phyloP scores from a whole-genome alignment of 1,140 invertebrate genomes.

The Anagrus nilaparvatae region DNA sequence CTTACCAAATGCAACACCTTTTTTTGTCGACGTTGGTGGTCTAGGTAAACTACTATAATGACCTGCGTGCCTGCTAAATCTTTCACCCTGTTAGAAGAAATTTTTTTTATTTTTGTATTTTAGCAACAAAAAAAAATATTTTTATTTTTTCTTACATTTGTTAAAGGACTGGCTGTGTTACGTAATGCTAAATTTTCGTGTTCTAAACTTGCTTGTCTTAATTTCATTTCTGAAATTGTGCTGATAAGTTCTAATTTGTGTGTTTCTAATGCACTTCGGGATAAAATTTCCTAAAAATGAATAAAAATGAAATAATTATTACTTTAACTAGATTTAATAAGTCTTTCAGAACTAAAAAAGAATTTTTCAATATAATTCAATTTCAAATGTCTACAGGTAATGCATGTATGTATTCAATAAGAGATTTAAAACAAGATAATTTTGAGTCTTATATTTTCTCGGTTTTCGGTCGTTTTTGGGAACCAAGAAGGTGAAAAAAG shows the following conservation, averaged over 20 bases:
- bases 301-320: constrained; percentile 15
- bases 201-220: constrained; percentile 72
- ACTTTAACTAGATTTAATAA: constrained; percentile 11
- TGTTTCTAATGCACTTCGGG: constrained; percentile 78
- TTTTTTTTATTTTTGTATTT: constrained; percentile 1
- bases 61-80: constrained; percentile 37
- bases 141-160: constrained; percentile 36
- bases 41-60: constrained; percentile 74
- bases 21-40: constrained; percentile 46
- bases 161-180: constrained; percentile 29
- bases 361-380: too few relatives aligned
- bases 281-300: constrained; percentile 65
- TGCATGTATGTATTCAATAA: too few relatives aligned
- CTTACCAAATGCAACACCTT: constrained; percentile 60
- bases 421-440: too few relatives aligned
- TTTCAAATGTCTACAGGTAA: too few relatives aligned
- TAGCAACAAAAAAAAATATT: not conserved
- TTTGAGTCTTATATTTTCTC: too few relatives aligned
- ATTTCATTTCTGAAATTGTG: constrained; percentile 79
- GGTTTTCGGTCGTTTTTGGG: too few relatives aligned
- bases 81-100: constrained; percentile 30
- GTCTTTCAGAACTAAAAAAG: too few relatives aligned
- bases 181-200: constrained; percentile 69
- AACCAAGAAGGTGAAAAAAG: too few relatives aligned
- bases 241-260: constrained; percentile 88